These are phyloP conservation scores for Mycogona germanica DNA, from an alignment of 2,888 invertebrate genomes.

Conservation along the genomic window DNA sequence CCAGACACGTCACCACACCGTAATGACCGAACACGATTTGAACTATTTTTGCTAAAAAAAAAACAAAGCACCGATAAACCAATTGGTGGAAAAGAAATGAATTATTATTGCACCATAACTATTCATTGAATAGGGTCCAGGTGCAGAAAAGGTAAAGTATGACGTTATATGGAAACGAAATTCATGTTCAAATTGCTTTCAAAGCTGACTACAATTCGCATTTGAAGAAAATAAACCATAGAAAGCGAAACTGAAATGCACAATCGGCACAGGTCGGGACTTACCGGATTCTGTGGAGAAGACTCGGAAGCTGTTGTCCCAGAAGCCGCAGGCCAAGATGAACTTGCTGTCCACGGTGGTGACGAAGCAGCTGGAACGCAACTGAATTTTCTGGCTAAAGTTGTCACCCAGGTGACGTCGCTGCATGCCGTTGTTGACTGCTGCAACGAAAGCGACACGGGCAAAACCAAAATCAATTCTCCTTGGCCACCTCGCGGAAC, in stretches of 20 bases:
- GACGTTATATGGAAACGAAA: too few relatives aligned
- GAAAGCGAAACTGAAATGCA: neutral
- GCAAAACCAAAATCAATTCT: too few relatives aligned
- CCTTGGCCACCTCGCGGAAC: too few relatives aligned
- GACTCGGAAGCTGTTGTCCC: constrained; percentile 98
- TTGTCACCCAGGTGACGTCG: constrained; percentile 92
- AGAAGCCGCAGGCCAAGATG: constrained; percentile 95
- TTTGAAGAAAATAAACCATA: neutral
- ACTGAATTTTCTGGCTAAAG: constrained; percentile 91
- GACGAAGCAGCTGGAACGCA: constrained; percentile 89
- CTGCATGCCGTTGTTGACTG: constrained; percentile 39
- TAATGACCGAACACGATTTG: constrained; percentile 99
- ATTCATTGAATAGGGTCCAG: too few relatives aligned
- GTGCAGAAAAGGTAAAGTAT: neutral
- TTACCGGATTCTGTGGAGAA: constrained; percentile 91
- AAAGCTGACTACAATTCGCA: too few relatives aligned
- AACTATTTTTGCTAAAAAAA: constrained; percentile 73
- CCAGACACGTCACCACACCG: constrained; percentile 95
- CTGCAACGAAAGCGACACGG: constrained; percentile 22
- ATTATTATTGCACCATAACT: neutral
- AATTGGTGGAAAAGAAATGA: neutral
- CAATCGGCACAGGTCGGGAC: constrained; percentile 3
- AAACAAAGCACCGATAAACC: constrained; percentile 7
- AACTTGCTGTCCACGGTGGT: constrained; percentile 95
- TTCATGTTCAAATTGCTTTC: too few relatives aligned